Evolutionary conservation across 2,797 vertebrate genomes (phyloP), one percentile per base, ranked within the genome.

Genomic region (Cynodonichthys magdalenae): DNA sequence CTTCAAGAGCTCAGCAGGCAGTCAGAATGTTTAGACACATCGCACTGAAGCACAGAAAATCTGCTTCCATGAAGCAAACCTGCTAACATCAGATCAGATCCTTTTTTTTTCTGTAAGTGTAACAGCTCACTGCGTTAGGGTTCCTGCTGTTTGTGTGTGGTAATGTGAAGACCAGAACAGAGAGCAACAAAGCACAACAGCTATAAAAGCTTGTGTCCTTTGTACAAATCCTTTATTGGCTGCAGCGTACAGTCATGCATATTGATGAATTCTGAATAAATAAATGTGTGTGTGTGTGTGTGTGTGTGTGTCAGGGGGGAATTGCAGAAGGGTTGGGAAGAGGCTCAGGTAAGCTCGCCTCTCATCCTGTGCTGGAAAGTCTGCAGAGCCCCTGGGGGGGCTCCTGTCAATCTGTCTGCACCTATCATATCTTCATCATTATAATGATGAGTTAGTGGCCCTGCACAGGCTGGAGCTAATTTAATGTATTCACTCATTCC

Each of bases 341-440:
- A 54, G 2, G 28, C 53, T 57, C 44, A 81, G 54, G 31, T 82
- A 48, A 73, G 54, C 29, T 51, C 12, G 42, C 56, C 59, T 50
- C 31, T 73, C 66, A 15, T 36, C 4, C 18, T 61, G 19, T 52
- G 44, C 27, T 65, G 66, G 53, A 77, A 69, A 69, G 63, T 71
- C 29, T 29, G 49, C 24, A 19, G 39, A n/a, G 15, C 59, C 53
- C 69, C 69, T 70, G 4, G 17, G n/a, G 66, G 71, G 58, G 54
- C 19, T 61, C n/a, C 70, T 77, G 4, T 75, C 72, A 83, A 56
- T 74, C 69, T 77, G 68, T 75, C 72, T 4, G 0, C 68, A 78
- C 50, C 71, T 19, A 67, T 77, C 63, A 71, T 46, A 0, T 74
- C 75, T 71, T 63, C 18, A 77, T 75, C 58, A 55, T 63, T 45